Evolutionary conservation across 1,140 invertebrate species (phyloP).

Genomic region (Zaprionus camerounensis): DNA sequence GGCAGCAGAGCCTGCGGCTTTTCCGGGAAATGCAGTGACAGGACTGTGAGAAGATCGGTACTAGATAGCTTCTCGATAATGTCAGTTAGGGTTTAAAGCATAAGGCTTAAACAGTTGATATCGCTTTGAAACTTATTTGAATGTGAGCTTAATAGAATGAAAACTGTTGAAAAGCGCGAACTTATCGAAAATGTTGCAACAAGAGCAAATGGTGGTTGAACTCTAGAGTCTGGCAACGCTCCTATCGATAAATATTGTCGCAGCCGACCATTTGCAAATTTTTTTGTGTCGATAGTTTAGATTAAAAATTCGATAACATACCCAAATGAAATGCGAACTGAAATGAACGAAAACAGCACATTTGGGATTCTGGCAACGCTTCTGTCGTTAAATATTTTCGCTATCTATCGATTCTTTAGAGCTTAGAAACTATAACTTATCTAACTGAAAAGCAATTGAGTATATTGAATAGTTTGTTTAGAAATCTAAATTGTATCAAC

Average conservation of each 20-base stretch:
- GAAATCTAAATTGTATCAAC: neutral
- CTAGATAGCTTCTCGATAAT: neutral
- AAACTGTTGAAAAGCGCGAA: neutral
- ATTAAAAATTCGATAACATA: neutral
- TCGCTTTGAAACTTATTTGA: neutral
- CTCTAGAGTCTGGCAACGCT: neutral
- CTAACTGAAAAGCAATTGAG: neutral
- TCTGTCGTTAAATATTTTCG: neutral
- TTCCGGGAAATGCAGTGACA: conserved; percentile 13
- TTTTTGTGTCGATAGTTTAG: neutral
- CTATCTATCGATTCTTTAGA: neutral
- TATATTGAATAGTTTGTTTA: neutral
- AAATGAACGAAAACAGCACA: too few species aligned
- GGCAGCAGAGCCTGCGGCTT: conserved; percentile 18
- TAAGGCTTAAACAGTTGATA: neutral
- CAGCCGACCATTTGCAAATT: neutral
- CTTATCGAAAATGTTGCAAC: neutral
- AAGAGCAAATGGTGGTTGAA: too few species aligned
- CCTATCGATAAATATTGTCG: neutral
- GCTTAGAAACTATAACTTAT: neutral
- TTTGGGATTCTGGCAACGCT: neutral
- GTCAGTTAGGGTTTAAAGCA: neutral
- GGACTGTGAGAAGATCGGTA: conserved; percentile 1
- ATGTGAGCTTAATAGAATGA: neutral
- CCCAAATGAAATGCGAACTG: too few species aligned